These are phyloP conservation scores for Canis aureus DNA, from an alignment of 2,113 vertebrate species.

Conservation along the genomic window DNA sequence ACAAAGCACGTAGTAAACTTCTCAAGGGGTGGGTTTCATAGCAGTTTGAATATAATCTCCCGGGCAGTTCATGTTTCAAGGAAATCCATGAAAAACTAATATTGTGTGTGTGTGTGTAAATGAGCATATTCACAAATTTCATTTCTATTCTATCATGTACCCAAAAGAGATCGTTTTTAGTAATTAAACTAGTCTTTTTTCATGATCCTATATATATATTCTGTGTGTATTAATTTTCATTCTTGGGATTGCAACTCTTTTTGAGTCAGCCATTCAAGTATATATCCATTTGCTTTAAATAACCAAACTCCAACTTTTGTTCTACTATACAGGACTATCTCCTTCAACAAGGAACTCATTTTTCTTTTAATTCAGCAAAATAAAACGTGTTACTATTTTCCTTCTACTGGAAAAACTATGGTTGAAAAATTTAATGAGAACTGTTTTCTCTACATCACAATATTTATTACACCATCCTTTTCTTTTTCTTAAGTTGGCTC, in stretches of 20 bases:
- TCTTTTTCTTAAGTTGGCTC: background rate
- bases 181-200: constrained; percentile 22
- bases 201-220: constrained; percentile 14
- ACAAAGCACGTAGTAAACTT: background rate
- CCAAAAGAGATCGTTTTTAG: constrained; percentile 20
- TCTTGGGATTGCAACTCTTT: constrained; percentile 38
- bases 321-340: constrained; percentile 23
- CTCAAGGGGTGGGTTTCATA: background rate
- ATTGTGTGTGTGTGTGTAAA: background rate
- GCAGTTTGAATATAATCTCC: constrained; percentile 27
- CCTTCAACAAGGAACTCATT: constrained; percentile 18
- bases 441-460: background rate
- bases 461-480: background rate
- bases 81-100: constrained; percentile 21
- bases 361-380: constrained; percentile 3
- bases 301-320: constrained; percentile 11
- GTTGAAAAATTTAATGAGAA: constrained; percentile 27
- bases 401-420: background rate
- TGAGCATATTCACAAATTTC: background rate
- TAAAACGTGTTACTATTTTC: background rate
- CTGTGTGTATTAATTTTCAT: background rate
- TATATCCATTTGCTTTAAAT: constrained; percentile 41
- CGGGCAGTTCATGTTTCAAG: background rate
- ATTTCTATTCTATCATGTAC: constrained; percentile 11
- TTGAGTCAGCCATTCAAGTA: background rate